phyloP scores from a whole-genome alignment of 30 jellyfish, hydroid and myxozoan species.

The Pelagia noctiluca region DNA sequence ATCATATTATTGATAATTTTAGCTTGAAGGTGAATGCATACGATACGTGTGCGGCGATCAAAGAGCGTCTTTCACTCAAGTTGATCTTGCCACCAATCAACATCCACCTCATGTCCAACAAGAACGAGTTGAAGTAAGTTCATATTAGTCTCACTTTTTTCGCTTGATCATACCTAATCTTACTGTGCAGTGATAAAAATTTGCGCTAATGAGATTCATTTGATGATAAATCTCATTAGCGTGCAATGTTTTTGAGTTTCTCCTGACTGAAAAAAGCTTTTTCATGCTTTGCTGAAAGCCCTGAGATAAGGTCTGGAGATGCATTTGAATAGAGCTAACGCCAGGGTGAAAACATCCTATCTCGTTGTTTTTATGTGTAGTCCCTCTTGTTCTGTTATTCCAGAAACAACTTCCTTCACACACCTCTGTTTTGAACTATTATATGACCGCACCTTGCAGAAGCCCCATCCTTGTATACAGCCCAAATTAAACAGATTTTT shows the following conservation, averaged over 20 bases:
- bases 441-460: too few species aligned
- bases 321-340: too few species aligned
- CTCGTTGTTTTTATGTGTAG: too few species aligned
- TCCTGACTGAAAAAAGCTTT: background rate
- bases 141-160: background rate
- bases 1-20: background rate
- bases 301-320: background rate
- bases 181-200: background rate
- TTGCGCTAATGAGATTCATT: too few species aligned
- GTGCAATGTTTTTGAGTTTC: background rate
- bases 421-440: too few species aligned
- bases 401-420: too few species aligned
- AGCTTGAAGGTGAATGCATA: conserved; percentile 55
- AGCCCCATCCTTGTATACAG: too few species aligned
- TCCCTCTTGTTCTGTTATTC: too few species aligned
- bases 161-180: background rate
- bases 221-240: too few species aligned
- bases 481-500: too few species aligned
- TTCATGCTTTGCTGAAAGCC: background rate
- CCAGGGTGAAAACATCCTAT: too few species aligned
- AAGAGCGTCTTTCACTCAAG: conserved; percentile 75
- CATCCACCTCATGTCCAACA: conserved; percentile 77
- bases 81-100: conserved; percentile 78
- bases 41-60: conserved; percentile 72
- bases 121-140: conserved; percentile 75